Base-by-base conservation (phyloP, 2,888 invertebrate species). In the Eurytoma californica region DNA sequence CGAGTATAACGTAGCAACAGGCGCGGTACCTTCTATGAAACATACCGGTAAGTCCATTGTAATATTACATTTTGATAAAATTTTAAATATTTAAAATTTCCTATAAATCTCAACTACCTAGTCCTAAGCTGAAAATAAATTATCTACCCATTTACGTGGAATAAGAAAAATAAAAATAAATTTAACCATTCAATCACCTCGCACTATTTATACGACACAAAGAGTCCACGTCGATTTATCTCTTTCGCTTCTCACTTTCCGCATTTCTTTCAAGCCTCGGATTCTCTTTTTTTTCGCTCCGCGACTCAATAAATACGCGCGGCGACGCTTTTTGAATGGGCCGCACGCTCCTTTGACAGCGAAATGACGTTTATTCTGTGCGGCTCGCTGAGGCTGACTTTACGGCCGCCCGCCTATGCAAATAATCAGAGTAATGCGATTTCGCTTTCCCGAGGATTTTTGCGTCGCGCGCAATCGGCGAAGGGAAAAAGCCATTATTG, bases 371-470 rank as follows among this genome's bases (percentile, higher is more conserved):
- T 72, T 77, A 77, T 77, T 70, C 57, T 69, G 63, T 39, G 30
- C 47, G 47, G 58, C 74, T 14, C 61, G 28, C n/a, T 3, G 39
- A 39, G 53, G 49, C 9, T 9, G 77, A 60, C 51, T 77, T 66
- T 72, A 66, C 65, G 57, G 30, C 49, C 57, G 58, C 58, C 39
- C 39, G 51, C 61, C 77, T 77, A 57, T 20, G 53, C 77, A 72
- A 77, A 77, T 77, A 72, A 77, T 77, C 77, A 66, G 28, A 58
- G 70, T 77, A 77, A 77, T 72, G 77, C 65, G 66, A 72, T 70
- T 77, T 66, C 58, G 30, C 58, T 70, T 66, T 72, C 28, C 51
- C 12, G 53, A 60, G 66, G 66, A 51, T 65, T 66, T 77, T 66
- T 30, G 20, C 20, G 2, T 18, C 16, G 20, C 39, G 7, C 20